These are phyloP conservation scores for Corvus cornix DNA, from an alignment of 2,113 vertebrate genomes.

Conservation along the genomic window DNA sequence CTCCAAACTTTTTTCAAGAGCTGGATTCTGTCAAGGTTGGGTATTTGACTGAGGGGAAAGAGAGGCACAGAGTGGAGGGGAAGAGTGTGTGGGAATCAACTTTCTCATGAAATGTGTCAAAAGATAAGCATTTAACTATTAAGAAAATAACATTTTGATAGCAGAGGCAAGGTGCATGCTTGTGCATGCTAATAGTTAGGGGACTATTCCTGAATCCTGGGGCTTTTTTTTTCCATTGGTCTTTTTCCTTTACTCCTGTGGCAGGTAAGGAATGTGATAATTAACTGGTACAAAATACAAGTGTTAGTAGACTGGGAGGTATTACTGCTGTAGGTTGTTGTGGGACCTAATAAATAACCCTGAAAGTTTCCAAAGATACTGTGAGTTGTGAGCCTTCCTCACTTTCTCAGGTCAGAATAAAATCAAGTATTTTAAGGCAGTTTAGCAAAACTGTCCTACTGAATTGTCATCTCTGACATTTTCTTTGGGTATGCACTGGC, in stretches of 20 bases:
- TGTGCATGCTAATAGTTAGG: neutral
- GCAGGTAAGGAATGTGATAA: neutral
- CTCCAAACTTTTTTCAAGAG: neutral
- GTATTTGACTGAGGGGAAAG: neutral
- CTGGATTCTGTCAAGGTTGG: neutral
- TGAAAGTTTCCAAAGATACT: neutral
- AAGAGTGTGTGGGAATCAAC: neutral
- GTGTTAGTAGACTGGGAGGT: neutral
- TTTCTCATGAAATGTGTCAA: neutral
- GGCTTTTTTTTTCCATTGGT: neutral
- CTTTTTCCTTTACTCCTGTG: neutral
- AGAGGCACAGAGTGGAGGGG: no score
- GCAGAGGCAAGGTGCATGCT: neutral
- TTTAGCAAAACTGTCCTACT: neutral
- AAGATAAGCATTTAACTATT: neutral
- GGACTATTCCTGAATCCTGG: neutral
- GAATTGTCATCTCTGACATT: neutral
- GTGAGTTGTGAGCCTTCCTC: neutral
- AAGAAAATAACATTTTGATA: neutral
- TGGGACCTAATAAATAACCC: neutral
- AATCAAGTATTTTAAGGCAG: neutral
- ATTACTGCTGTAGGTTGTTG: neutral
- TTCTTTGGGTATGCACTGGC: neutral
- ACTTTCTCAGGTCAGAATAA: neutral
- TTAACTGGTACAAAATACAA: neutral